Evolutionary conservation across 2,113 vertebrate genomes (phyloP), one percentile per base, ranked within the genome.

Genomic region (Coturnix japonica): DNA sequence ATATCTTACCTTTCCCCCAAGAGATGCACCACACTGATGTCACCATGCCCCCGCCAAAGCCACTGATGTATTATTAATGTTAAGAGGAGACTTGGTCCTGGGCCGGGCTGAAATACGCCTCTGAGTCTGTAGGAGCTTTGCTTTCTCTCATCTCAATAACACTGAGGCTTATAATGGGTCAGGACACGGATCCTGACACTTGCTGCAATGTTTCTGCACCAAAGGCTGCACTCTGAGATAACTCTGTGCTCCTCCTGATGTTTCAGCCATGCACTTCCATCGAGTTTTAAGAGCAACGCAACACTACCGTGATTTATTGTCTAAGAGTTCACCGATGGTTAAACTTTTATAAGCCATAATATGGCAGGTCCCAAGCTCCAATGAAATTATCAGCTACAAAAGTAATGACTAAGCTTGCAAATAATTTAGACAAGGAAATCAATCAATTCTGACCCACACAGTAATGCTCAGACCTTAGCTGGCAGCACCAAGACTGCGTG

Each of bases 381-480:
- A 54, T 8, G 70, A 67, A 84, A 82, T 53, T 4, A 72, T 19
- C 86, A 64, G 74, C 83, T 86, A 64, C 87, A 46, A 30, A 86
- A 93, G 80, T 35, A 89, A 83, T 60, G 89, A 71, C 80, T 74
- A 74, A 74, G 91, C 94, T 64, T 7, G 56, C 33, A 4, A 88
- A 90, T 93, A 86, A 91, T 67, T 88, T 12, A 88, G 76, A 54
- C 56, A 39, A 60, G 76, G 77, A 39, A 83, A 93, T 86, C 86
- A 83, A 90, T 93, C 79, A 77, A 18, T 70, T 54, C 25, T 90
- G 39, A 69, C 85, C 73, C 63, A 4, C 1, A 3, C 7, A 67
- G 61, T n/a, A 49, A 70, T 0, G 0, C 59, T 73, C 69, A 64
- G 80, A 33, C 13, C 82, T 78, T 41, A 43, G 86, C 86, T 66